phyloP scores from a whole-genome alignment of 2,797 vertebrate genomes.

The Rhabdomys pumilio region DNA sequence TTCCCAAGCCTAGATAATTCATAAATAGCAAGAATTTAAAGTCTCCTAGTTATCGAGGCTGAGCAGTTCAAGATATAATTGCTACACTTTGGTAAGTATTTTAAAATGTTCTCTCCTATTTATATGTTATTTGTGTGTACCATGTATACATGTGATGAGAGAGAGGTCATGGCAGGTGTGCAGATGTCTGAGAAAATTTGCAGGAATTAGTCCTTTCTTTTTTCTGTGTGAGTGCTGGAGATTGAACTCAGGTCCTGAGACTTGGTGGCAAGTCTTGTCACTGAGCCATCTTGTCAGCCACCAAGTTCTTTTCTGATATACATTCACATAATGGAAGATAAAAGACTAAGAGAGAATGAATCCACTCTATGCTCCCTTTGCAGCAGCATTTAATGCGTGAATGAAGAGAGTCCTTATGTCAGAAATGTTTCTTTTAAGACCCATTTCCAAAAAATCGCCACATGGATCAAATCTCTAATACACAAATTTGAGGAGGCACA shows the following conservation, averaged over 20 bases:
- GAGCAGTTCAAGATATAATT: background rate
- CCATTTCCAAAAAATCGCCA: background rate
- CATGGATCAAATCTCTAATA: background rate
- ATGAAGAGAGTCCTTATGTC: background rate
- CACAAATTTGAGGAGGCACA: background rate
- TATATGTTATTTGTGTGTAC: background rate
- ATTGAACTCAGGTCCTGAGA: background rate
- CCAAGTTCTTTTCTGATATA: background rate
- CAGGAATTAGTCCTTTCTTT: background rate
- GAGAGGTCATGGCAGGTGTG: background rate
- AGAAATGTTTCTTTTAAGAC: background rate
- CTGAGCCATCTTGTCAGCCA: background rate
- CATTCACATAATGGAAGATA: background rate
- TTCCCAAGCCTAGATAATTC: background rate
- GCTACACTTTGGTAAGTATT: background rate
- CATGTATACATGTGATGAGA: too few relatives aligned
- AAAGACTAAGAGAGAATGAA: background rate
- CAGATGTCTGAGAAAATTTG: background rate
- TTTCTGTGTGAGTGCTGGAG: background rate
- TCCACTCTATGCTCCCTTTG: background rate
- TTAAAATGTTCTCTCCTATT: background rate
- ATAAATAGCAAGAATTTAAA: background rate
- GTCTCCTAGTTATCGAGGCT: background rate
- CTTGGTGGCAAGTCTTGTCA: background rate
- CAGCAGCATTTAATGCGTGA: background rate